These are phyloP conservation scores for Phrynocephalus versicolor DNA, from an alignment of 2,113 vertebrate genomes.

Conservation along the genomic window DNA sequence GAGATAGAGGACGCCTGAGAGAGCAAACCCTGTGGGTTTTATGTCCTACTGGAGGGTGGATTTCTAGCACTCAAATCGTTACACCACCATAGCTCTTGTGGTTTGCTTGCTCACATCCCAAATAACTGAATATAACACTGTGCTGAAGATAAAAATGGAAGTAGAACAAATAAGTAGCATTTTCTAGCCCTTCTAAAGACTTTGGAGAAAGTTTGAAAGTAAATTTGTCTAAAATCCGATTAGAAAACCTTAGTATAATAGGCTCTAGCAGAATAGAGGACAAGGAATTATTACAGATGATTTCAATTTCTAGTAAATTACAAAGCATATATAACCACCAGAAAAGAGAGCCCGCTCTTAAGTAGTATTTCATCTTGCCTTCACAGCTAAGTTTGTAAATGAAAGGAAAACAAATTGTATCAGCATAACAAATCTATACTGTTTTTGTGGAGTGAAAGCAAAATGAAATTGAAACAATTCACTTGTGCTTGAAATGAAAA, in stretches of 20 bases:
- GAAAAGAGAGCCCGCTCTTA: constrained; percentile 55
- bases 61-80: background rate
- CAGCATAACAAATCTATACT: constrained; percentile 62
- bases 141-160: background rate
- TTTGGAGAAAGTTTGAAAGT: constrained; percentile 42
- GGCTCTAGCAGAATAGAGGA: constrained; percentile 45
- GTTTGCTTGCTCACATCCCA: background rate
- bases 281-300: constrained; percentile 68
- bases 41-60: too few relatives aligned
- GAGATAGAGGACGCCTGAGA: too few relatives aligned
- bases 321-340: constrained; percentile 61
- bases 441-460: constrained; percentile 70
- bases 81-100: too few relatives aligned
- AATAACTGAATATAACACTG: background rate
- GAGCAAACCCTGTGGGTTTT: too few relatives aligned
- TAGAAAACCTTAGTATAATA: constrained; percentile 48
- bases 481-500: constrained; percentile 67
- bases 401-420: constrained; percentile 70
- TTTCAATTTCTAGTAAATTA: constrained; percentile 72
- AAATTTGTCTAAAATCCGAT: constrained; percentile 60
- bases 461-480: constrained; percentile 73
- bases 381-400: constrained; percentile 69
- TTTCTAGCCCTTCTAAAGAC: constrained; percentile 40
- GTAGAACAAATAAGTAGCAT: constrained; percentile 1
- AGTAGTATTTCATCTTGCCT: constrained; percentile 59